Evolutionary conservation across 35 echinoderm and acorn worm genomes (phyloP), one percentile per base, ranked within the genome.

Genomic region (Holothuria glaberrima): DNA sequence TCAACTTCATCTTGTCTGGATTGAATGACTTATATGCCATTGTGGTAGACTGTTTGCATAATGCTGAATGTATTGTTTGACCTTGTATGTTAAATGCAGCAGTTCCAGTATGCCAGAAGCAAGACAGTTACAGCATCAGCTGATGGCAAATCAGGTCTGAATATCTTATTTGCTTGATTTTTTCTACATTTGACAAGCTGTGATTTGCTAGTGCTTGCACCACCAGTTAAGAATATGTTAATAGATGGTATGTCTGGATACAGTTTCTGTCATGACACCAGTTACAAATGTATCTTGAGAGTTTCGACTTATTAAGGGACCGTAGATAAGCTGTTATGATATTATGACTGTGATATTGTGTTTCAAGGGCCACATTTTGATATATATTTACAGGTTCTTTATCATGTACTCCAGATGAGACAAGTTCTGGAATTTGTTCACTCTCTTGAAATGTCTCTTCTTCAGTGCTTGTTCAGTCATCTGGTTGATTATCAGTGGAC

Each of bases 1-100:
- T 95, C 92, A 67, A 95, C 92, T 62, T 92, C 48, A 60, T 26
- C 28, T 77, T 78, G 25, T 92, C 91, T 68, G 88, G 83, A 50
- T 84, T 24, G 4, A 92, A 58, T 68, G 68, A 52, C 30, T 92
- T 54, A 58, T 92, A 92, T 66, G 80, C 44, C 81, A 59, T 19
- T 56, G 22, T 91, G 27, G 58, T 58, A 69, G 64, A n/a, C 9
- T 61, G 77, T 75, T 75, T 30, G 6, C 7, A 50, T 0, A 86
- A 68, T 19, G 80, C 33, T 58, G 20, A 29, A 33, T 87, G 80
- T 70, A 91, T 60, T 28, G 89, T 85, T 22, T 68, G 12, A 1
- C 46, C 89, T 60, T 67, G 21, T 9, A 94, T 94, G 79, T 94
- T 94, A 62, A 86, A 88, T 12, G 93, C 89, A 87, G 93, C 83